phyloP scores from a whole-genome alignment of 92 coral and sea anemone species.

The Bergia sp. region DNA sequence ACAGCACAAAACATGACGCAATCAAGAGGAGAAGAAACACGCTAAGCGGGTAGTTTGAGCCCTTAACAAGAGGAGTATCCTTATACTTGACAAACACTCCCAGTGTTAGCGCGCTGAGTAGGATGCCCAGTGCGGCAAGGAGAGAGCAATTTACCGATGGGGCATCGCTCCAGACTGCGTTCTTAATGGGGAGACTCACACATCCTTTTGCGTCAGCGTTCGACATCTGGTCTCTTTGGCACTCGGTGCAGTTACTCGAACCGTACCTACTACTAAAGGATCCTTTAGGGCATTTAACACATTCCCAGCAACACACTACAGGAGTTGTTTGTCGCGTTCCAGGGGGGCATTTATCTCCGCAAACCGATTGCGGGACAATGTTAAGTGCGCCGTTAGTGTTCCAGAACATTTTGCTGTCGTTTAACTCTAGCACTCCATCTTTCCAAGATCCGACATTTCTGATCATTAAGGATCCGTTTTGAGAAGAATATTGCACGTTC shows the following conservation, averaged over 20 bases:
- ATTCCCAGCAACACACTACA: too few relatives aligned
- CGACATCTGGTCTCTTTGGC: slow-evolving; percentile 58
- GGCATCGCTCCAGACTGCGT: slow-evolving; percentile 61
- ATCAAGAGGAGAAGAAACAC: neutral
- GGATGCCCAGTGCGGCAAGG: slow-evolving; percentile 36
- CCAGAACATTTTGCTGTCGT: slow-evolving; percentile 61
- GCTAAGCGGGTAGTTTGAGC: slow-evolving; percentile 67
- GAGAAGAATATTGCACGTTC: slow-evolving; percentile 55
- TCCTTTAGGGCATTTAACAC: slow-evolving; percentile 45
- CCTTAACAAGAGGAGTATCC: slow-evolving; percentile 25
- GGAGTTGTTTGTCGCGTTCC: slow-evolving; percentile 66
- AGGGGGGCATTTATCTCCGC: slow-evolving; percentile 66
- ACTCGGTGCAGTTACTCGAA: slow-evolving; percentile 57
- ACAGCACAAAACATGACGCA: slow-evolving; percentile 52
- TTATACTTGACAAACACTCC: slow-evolving; percentile 44
- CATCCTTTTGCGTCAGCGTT: slow-evolving; percentile 30
- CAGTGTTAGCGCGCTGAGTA: slow-evolving; percentile 42
- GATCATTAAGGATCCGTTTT: neutral
- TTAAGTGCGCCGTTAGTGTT: neutral
- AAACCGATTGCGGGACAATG: slow-evolving; percentile 63
- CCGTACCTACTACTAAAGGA: slow-evolving; percentile 52
- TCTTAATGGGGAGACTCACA: slow-evolving; percentile 58
- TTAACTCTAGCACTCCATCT: slow-evolving; percentile 44
- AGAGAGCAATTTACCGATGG: slow-evolving; percentile 49
- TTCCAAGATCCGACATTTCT: slow-evolving; percentile 68